phyloP scores from a whole-genome alignment of 2,797 vertebrate genomes.

The Acanthiza pusilla region DNA sequence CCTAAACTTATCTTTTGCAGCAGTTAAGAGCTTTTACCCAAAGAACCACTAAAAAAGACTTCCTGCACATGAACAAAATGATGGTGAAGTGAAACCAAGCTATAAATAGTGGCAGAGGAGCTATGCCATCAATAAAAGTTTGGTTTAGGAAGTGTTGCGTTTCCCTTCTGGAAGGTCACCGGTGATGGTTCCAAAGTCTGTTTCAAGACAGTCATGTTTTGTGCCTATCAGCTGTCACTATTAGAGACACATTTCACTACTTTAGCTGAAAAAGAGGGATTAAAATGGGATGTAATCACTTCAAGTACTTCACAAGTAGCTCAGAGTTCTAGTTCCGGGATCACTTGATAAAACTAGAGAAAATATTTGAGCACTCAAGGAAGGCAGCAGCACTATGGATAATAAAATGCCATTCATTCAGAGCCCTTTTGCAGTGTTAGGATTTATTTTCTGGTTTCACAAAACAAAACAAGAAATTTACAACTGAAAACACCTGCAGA shows the following conservation, averaged over 20 bases:
- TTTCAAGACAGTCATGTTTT: background rate
- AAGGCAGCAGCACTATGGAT: background rate
- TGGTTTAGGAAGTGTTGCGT: background rate
- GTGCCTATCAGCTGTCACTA: background rate
- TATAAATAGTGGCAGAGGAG: background rate
- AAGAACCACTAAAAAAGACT: background rate
- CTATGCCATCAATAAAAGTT: background rate
- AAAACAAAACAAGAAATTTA: slow-evolving; percentile 5
- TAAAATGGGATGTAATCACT: slow-evolving; percentile 23
- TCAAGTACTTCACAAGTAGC: slow-evolving; percentile 17
- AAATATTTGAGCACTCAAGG: slow-evolving; percentile 26
- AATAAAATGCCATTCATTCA: background rate
- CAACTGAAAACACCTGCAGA: background rate
- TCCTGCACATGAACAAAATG: background rate
- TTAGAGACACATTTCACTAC: background rate
- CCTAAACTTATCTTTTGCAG: background rate
- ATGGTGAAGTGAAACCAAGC: background rate
- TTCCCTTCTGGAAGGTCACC: background rate
- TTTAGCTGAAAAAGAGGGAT: background rate
- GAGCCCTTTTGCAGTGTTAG: background rate
- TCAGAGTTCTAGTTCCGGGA: background rate
- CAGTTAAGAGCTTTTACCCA: background rate
- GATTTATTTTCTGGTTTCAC: background rate
- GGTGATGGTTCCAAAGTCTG: background rate
- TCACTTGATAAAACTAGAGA: slow-evolving; percentile 4